These are phyloP conservation scores for Pelecanus crispus DNA, from an alignment of 2,113 vertebrate species.

Conservation along the genomic window DNA sequence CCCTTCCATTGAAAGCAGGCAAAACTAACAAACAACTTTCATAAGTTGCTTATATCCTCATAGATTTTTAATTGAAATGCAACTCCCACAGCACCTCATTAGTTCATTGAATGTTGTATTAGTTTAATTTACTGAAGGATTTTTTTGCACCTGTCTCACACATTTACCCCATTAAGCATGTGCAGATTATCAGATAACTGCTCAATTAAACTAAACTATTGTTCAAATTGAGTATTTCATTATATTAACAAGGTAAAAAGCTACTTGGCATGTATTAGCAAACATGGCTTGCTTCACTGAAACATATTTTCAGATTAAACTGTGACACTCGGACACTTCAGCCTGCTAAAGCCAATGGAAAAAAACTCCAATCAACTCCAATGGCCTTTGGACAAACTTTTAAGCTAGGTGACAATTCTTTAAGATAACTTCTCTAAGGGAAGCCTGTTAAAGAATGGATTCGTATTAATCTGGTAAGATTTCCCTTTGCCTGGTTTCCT, in stretches of 20 bases:
- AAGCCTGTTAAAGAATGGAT: not conserved
- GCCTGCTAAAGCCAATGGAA: not conserved
- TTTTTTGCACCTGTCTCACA: constrained; percentile 29
- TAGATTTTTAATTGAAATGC: constrained; percentile 50
- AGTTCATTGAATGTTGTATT: constrained; percentile 35
- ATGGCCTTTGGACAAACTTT: not conserved
- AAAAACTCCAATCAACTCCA: not conserved
- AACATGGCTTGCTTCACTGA: not conserved
- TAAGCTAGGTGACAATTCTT: not conserved
- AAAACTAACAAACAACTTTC: constrained; percentile 35
- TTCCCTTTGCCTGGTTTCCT: not conserved
- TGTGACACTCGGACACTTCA: not conserved
- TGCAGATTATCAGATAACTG: constrained; percentile 37
- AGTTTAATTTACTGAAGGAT: constrained; percentile 41
- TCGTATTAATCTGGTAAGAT: not conserved
- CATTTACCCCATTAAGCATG: constrained; percentile 31
- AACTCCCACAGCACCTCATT: constrained; percentile 46
- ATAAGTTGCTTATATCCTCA: not conserved
- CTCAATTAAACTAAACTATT: constrained; percentile 54
- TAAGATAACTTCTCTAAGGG: not conserved
- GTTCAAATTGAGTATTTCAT: constrained; percentile 56
- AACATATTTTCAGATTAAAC: not conserved
- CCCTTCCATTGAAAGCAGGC: not conserved
- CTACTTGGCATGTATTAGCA: not conserved
- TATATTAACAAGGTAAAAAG: constrained; percentile 16